These are phyloP conservation scores for Ginglymostoma cirratum DNA, from an alignment of 2,113 vertebrate genomes.

Conservation along the genomic window DNA sequence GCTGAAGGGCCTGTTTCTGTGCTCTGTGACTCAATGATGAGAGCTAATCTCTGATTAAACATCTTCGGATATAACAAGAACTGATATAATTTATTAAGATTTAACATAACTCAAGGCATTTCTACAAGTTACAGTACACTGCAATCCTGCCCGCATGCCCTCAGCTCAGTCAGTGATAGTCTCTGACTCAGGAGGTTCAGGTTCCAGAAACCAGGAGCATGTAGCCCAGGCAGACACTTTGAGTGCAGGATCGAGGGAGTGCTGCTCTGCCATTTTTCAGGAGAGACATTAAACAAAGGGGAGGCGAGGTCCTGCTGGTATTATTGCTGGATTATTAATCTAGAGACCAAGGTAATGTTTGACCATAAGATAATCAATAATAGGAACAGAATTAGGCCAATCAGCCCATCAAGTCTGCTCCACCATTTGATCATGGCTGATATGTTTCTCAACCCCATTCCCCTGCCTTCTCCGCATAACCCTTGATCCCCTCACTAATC, in stretches of 20 bases:
- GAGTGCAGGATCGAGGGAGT: neutral
- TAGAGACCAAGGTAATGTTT: too few species aligned
- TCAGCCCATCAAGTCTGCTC: too few species aligned
- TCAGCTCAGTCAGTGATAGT: neutral
- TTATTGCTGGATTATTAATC: too few species aligned
- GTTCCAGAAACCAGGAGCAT: neutral
- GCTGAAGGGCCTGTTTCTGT: too few species aligned
- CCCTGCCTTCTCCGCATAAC: too few species aligned
- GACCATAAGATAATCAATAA: too few species aligned
- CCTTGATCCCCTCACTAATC: too few species aligned
- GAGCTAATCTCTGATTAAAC: neutral
- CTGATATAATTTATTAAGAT: neutral
- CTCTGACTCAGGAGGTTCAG: neutral
- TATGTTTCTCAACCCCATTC: too few species aligned
- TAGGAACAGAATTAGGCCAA: too few species aligned
- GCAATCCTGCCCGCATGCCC: neutral
- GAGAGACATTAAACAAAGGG: too few species aligned
- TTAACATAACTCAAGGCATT: neutral
- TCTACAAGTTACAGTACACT: neutral
- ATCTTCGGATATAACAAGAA: neutral
- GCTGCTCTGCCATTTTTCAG: neutral
- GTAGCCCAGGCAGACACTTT: neutral
- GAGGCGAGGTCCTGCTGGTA: too few species aligned
- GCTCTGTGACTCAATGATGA: neutral
- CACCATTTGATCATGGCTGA: too few species aligned